A percentile compares a stretch with the other conserved stretches of the same genome.
Conservation (phyloP, 2,888 invertebrate genomes). For the Panzeria rudis region DNA sequence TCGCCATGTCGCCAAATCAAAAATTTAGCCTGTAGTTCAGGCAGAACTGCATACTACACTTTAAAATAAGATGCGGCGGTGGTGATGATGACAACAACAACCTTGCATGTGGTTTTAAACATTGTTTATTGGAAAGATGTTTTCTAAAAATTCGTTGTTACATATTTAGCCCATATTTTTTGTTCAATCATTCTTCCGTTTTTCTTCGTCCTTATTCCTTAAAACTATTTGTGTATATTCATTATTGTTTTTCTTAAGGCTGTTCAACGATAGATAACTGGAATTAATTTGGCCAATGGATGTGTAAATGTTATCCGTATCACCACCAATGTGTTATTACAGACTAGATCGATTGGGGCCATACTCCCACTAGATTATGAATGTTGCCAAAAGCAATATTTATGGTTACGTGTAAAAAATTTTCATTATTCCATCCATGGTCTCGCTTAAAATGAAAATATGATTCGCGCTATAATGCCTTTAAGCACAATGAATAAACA, state of each 20-base stretch:
- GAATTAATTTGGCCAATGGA: slow-evolving; percentile 23
- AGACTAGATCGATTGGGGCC: slow-evolving; percentile 14
- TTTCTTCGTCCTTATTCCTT: slow-evolving; percentile 28
- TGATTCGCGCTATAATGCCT: slow-evolving; percentile 35
- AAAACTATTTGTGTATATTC: slow-evolving; percentile 30
- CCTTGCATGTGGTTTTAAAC: slow-evolving; percentile 45
- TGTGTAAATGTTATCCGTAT: background rate
- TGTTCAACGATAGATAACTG: slow-evolving; percentile 26
- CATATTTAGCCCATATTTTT: background rate
- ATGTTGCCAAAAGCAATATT: slow-evolving; percentile 17
- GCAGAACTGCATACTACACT: too few relatives aligned
- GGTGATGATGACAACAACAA: slow-evolving; percentile 38
- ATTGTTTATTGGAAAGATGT: slow-evolving; percentile 58
- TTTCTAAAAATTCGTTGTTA: slow-evolving; percentile 52
- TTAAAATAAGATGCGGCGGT: slow-evolving; percentile 41
- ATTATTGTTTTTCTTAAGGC: slow-evolving; percentile 35
- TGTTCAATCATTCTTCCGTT: background rate
- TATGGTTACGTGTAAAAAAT: slow-evolving; percentile 28
- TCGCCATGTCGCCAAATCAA: too few relatives aligned
- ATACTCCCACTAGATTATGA: slow-evolving; percentile 29
- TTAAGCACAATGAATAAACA: slow-evolving; percentile 23
- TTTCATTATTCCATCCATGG: slow-evolving; percentile 42
- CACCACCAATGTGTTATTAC: background rate
- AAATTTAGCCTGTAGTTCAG: too few relatives aligned
- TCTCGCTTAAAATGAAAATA: slow-evolving; percentile 33